Conservation (phyloP, 1,140 invertebrate species). For the Hydropsyche tenuis region DNA sequence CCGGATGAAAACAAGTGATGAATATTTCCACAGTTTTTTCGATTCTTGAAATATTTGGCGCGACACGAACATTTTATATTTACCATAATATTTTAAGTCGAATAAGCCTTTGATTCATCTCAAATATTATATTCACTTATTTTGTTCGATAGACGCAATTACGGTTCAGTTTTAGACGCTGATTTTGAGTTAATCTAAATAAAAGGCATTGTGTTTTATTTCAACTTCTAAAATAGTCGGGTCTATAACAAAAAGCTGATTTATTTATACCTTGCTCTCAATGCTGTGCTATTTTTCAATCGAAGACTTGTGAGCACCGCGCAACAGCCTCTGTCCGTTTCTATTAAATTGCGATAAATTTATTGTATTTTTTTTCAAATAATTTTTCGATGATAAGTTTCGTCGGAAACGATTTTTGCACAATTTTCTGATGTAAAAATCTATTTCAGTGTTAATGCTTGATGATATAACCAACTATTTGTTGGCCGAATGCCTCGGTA, state of each 20-base stretch:
- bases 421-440: not conserved
- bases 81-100: no score
- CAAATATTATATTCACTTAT: no score
- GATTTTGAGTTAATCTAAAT: no score
- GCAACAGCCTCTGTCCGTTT: not conserved
- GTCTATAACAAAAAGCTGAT: constrained; percentile 4
- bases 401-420: not conserved
- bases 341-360: constrained; percentile 2
- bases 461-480: constrained; percentile 24
- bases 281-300: constrained; percentile 20
- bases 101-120: no score
- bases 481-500: constrained; percentile 22
- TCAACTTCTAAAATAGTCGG: not conserved
- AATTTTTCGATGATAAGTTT: not conserved
- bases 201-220: not conserved
- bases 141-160: no score
- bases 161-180: no score
- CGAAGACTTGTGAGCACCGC: not conserved
- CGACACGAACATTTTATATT: no score
- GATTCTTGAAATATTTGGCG: constrained; percentile 1
- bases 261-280: constrained; percentile 19
- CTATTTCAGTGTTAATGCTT: constrained; percentile 3
- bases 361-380: not conserved
- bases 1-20: not conserved
- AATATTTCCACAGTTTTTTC: not conserved